Base-by-base conservation (phyloP, 2,797 vertebrate species). In the Ctenochaetus hawaiiensis region DNA sequence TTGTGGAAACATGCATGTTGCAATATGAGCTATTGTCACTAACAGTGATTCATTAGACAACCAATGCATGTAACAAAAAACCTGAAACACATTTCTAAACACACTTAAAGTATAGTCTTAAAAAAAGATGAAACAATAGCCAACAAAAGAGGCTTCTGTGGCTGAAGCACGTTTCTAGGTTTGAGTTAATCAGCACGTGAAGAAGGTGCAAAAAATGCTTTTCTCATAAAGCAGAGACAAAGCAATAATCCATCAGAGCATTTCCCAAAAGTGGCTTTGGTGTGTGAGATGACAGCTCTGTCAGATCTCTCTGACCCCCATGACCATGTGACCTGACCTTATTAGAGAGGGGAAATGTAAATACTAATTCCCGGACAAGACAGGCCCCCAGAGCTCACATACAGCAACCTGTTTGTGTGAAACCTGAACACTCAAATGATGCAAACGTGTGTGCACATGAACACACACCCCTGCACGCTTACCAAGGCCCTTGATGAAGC, bases 401-500 rank as follows among this genome's bases (percentile, higher is more conserved):
- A 67, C 72, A 59, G 53, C 68, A 70, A 64, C 51, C 65, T 75
- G 49, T 85, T 74, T 72, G 59, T 57, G 54, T 86, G 83, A 78
- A 86, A 89, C 65, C 43, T 11, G 59, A 89, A 49, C 53, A 26
- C 65, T 62, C 34, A 22, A 72, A 74, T 12, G 80, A 82, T 75
- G 82, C 76, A 80, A 78, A 77, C 80, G 77, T 67, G 68, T 18
- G 62, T n/a, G 56, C 78, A 74, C 72, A 59, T 45, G 51, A 77
- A 84, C 53, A 75, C 56, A 77, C 70, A 61, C 53, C n/a, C 72
- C 30, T 61, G 43, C 67, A 70, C 77, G 96, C 98, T 95, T 98
- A 99, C 98, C 98, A 3, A 99, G 96, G 37, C 97, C 97, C 93
- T 99, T 99, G 92, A 99, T 98, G 94, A 99, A 97, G 96, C 94